Evolutionary conservation across 2,888 invertebrate genomes (phyloP).

Genomic region (Acronicta aceris): DNA sequence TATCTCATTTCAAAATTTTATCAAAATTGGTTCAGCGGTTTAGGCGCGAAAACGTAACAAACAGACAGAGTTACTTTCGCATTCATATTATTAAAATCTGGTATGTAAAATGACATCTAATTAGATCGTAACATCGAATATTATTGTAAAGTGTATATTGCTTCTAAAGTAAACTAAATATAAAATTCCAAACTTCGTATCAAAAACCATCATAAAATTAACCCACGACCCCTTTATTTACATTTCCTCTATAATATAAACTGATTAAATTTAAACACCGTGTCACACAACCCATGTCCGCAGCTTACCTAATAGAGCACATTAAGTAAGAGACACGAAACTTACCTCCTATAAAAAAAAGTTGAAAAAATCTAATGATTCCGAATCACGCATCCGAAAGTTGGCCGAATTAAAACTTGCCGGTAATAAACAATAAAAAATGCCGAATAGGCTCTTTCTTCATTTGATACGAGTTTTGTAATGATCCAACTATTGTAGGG

Average conservation of each 20-base stretch:
- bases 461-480: slow-evolving; percentile 77
- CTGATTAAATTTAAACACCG: slow-evolving; percentile 59
- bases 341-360: slow-evolving; percentile 77
- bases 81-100: no score
- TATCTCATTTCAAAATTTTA: no score
- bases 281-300: slow-evolving; percentile 70
- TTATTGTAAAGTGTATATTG: no score
- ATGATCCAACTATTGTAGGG: slow-evolving; percentile 66
- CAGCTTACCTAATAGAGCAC: slow-evolving; percentile 74
- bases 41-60: no score
- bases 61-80: no score
- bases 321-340: slow-evolving; percentile 83
- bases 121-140: no score
- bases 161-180: no score
- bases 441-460: slow-evolving; percentile 76
- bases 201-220: slow-evolving; percentile 45
- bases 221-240: slow-evolving; percentile 59
- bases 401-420: slow-evolving; percentile 88
- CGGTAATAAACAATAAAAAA: slow-evolving; percentile 87
- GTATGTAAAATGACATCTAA: no score
- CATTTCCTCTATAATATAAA: slow-evolving; percentile 54
- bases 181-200: slow-evolving; percentile 8
- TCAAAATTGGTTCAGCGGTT: no score
- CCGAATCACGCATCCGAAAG: slow-evolving; percentile 84
- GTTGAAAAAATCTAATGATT: slow-evolving; percentile 84